Evolutionary conservation across 35 echinoderm and acorn worm genomes (phyloP).

Genomic region (Strongylocentrotus purpuratus): DNA sequence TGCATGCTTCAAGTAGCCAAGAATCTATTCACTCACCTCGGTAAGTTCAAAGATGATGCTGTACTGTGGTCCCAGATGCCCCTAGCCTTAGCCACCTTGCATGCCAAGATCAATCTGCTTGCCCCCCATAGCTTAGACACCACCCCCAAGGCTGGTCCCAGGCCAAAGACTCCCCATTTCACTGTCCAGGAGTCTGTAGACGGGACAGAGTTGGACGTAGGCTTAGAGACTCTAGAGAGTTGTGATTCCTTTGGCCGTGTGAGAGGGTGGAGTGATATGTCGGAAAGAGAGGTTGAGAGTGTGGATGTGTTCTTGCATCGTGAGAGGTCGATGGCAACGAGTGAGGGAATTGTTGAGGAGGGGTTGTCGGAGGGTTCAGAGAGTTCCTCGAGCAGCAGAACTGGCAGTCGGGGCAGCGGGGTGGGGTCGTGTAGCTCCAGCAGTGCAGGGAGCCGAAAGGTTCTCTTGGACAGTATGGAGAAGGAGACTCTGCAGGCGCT

Average conservation of each 20-base stretch:
- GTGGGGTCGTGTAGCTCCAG: background rate
- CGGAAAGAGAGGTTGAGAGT: background rate
- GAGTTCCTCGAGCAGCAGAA: background rate
- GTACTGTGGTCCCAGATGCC: conserved; percentile 63
- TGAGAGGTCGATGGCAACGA: background rate
- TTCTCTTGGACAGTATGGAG: conserved; percentile 6
- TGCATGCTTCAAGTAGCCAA: conserved; percentile 98
- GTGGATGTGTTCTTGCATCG: background rate
- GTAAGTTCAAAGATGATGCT: conserved; percentile 84
- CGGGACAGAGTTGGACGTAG: background rate
- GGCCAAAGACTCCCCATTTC: background rate
- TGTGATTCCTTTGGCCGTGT: background rate
- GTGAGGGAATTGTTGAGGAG: background rate
- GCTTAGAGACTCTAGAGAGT: background rate
- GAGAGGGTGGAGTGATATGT: background rate
- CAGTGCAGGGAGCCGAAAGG: background rate
- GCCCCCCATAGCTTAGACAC: background rate
- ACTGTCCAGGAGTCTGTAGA: background rate
- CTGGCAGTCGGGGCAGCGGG: background rate
- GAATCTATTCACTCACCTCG: conserved; percentile 99
- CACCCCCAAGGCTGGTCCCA: too few relatives aligned
- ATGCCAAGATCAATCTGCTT: conserved; percentile 63
- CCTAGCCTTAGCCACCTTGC: conserved; percentile 55
- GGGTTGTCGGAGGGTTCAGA: background rate
- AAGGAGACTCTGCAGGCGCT: conserved; percentile 23